Evolutionary conservation across 2,888 invertebrate species (phyloP).

Genomic region (Labia minor): DNA sequence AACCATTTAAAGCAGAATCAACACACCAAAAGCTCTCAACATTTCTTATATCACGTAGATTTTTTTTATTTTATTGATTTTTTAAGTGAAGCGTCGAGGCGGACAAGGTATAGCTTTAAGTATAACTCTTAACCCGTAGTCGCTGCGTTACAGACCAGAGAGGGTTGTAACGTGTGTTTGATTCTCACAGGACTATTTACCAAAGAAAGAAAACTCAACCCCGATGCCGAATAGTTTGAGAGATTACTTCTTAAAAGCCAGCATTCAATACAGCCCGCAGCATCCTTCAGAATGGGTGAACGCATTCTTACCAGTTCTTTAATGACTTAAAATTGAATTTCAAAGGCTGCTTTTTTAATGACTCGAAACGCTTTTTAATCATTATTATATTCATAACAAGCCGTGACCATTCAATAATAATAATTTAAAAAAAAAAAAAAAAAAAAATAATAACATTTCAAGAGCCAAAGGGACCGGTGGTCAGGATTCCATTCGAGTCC

Average conservation of each 20-base stretch:
- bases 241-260: constrained; percentile 2
- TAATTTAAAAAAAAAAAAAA: too few species aligned
- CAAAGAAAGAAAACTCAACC: constrained; percentile 13
- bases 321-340: constrained; percentile 4
- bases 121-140: neutral
- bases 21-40: constrained; percentile 5
- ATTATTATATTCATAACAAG: too few species aligned
- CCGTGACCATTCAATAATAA: neutral
- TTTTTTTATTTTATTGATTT: neutral
- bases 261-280: neutral
- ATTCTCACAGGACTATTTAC: constrained; percentile 4
- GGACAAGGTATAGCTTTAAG: neutral
- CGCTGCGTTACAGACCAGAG: constrained; percentile 1
- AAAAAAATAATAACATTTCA: neutral
- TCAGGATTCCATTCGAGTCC: constrained; percentile 1
- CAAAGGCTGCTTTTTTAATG: constrained; percentile 13
- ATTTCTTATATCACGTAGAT: neutral
- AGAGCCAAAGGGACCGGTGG: neutral
- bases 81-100: neutral
- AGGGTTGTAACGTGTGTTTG: constrained; percentile 13
- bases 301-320: constrained; percentile 13
- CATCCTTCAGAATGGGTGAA: constrained; percentile 13
- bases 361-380: neutral
- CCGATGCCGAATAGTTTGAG: constrained; percentile 13
- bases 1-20: constrained; percentile 4